Base-by-base conservation (phyloP, 2,888 invertebrate species). In the Hyposoter didymator region DNA sequence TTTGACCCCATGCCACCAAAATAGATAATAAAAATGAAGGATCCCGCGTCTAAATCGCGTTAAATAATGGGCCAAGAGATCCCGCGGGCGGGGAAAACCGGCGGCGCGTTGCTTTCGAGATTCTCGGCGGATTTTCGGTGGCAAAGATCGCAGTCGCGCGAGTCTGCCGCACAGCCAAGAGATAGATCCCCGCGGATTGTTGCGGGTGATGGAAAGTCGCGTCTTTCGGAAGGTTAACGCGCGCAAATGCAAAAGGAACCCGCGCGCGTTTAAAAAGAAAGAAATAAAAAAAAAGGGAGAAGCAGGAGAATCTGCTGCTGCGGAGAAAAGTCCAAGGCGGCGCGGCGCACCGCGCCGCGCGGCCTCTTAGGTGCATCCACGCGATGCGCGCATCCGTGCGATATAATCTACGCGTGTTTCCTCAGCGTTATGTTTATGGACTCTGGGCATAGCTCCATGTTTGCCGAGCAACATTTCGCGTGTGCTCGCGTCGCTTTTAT, bases 351-450 rank as follows among this genome's bases (percentile, higher is more conserved):
- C 76, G 72, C 90, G 90, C 43, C 67, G 78, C 90, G 91, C 59
- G 69, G 91, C 90, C 91, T 90, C 91, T 89, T 90, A 91, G 92
- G 92, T 93, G 92, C 91, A 93, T 80, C 73, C 80, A 72, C 64
- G 75, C 75, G 75, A 66, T 64, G 75, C 49, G 75, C 79, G 78
- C 59, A 78, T 91, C 90, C 85, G 78, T 90, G 89, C 91, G 93
- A 93, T 93, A 93, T 92, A 90, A 93, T 93, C 93, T 93, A 92
- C 92, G 90, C 90, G 91, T 93, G 92, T 93, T 92, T 89, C 90
- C 89, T 90, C 85, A 78, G 90, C 92, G 91, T 92, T 92, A 91
- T 93, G 92, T 91, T 92, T 92, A 91, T 92, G 91, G 91, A 75
- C 83, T 69, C 72, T 84, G 89, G 88, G 91, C 91, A 92, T 92